Evolutionary conservation across 2,797 vertebrate genomes (phyloP), one percentile per base, ranked within the genome.

Genomic region (Cynopterus sphinx): DNA sequence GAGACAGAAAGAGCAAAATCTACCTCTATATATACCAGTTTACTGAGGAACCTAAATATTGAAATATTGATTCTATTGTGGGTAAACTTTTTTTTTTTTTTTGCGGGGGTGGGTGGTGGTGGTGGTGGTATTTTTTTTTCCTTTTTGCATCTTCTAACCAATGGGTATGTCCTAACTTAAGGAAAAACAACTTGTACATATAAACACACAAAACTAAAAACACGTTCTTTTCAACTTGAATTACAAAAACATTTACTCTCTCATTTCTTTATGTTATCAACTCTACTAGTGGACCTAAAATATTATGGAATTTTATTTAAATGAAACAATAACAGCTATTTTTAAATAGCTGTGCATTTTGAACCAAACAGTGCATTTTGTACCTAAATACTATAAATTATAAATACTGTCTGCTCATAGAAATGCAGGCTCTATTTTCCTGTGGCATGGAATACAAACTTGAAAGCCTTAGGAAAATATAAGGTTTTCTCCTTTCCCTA

Each of bases 381-480:
- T 86, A 63, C n/a, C 26, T 19, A 65, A 77, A 75, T 57, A 10
- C 49, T 41, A 21, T 6, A 79, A 75, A 79, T 71, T 90, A 39
- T 78, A 79, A 78, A 53, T 39, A n/a, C 17, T 21, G n/a, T 59
- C 33, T 65, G 12, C 41, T 12, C 92, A 17, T 31, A 61, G 41
- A 93, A 57, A 90, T 26, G 9, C 10, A 68, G n/a, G 2, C 9
- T 95, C 91, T 3, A 3, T 59, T 95, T 95, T 90, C 67, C 71
- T 67, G 2, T n/a, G 68, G 17, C 36, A 19, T 26, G 31, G 26
- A 78, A 61, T 16, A 0, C 63, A 26, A 77, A 74, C 13, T 31
- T 67, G 57, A 91, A 67, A 73, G 24, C 78, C 31, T 89, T 89
- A 87, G n/a, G 70, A 89, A 97, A 85, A 87, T 77, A 36, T 0